phyloP scores from a whole-genome alignment of 2,797 vertebrate genomes.

The Channallabes apus region DNA sequence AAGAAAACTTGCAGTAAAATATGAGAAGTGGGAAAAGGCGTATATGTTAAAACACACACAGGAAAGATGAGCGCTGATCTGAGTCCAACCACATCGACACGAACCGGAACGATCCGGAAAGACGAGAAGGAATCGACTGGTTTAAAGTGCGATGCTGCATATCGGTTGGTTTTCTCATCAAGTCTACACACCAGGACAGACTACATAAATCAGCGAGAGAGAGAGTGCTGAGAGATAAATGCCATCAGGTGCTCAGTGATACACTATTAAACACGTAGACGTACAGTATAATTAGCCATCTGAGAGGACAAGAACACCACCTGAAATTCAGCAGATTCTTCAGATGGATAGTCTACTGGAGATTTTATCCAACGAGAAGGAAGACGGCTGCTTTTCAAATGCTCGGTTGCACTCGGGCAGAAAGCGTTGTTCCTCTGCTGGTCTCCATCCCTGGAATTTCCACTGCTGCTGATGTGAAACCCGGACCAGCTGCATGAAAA shows the following conservation, averaged over 20 bases:
- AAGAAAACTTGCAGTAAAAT: constrained; percentile 29
- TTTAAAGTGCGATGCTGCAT: constrained; percentile 37
- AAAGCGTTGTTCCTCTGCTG: constrained; percentile 24
- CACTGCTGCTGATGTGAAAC: constrained; percentile 16
- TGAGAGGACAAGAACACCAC: constrained; percentile 4
- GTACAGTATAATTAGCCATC: neutral
- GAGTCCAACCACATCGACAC: constrained; percentile 29
- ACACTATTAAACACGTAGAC: constrained; percentile 6
- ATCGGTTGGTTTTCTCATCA: constrained; percentile 45
- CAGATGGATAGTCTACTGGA: constrained; percentile 25
- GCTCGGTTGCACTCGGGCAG: constrained; percentile 24
- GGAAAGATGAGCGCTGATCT: constrained; percentile 24
- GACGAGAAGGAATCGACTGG: constrained; percentile 4
- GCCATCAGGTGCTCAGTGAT: constrained; percentile 12
- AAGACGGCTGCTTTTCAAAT: constrained; percentile 6
- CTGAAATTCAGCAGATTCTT: constrained; percentile 36
- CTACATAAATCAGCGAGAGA: constrained; percentile 21
- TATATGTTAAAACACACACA: constrained; percentile 29
- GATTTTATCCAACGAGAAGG: neutral
- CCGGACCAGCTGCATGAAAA: constrained; percentile 13
- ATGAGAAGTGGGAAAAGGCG: constrained; percentile 15
- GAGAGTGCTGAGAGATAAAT: constrained; percentile 21
- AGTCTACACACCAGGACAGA: neutral
- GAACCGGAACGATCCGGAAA: constrained; percentile 37
- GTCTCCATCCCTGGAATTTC: constrained; percentile 27